Conservation (phyloP, 2,797 vertebrate species). For the Crocodylus rhombifer region DNA sequence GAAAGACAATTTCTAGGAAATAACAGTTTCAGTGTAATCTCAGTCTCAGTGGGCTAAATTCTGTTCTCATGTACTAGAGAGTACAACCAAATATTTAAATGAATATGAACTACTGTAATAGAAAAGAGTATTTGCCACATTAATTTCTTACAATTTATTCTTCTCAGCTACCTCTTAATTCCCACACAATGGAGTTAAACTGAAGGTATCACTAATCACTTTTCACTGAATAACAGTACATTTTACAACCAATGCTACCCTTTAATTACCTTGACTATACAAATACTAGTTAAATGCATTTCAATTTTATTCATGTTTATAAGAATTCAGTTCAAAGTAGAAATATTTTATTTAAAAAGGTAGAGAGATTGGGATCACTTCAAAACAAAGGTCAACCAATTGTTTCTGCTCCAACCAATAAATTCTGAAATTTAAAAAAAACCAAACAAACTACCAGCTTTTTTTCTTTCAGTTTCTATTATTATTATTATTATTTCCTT, state of each 20-base stretch:
- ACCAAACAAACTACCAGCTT: not conserved
- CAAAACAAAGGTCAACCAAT: too few relatives aligned
- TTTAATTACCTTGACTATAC: not conserved
- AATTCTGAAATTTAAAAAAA: not conserved
- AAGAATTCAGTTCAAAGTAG: too few relatives aligned
- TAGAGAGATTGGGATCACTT: too few relatives aligned
- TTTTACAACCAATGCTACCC: not conserved
- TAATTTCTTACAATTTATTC: constrained; percentile 27
- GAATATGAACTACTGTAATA: not conserved
- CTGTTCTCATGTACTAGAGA: not conserved
- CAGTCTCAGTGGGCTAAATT: not conserved
- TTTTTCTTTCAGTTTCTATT: not conserved
- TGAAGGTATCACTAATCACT: not conserved
- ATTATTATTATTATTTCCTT: not conserved
- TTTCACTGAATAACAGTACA: not conserved
- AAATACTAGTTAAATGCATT: too few relatives aligned
- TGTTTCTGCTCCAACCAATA: too few relatives aligned
- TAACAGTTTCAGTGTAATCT: too few relatives aligned
- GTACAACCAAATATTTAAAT: not conserved
- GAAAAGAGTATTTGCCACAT: not conserved
- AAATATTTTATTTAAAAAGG: too few relatives aligned
- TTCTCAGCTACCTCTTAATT: constrained; percentile 13
- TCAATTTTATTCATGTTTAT: too few relatives aligned
- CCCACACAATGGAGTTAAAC: constrained; percentile 14
- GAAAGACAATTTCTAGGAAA: not conserved